phyloP scores from a whole-genome alignment of 2,888 invertebrate species.

The Sinelater perroti region DNA sequence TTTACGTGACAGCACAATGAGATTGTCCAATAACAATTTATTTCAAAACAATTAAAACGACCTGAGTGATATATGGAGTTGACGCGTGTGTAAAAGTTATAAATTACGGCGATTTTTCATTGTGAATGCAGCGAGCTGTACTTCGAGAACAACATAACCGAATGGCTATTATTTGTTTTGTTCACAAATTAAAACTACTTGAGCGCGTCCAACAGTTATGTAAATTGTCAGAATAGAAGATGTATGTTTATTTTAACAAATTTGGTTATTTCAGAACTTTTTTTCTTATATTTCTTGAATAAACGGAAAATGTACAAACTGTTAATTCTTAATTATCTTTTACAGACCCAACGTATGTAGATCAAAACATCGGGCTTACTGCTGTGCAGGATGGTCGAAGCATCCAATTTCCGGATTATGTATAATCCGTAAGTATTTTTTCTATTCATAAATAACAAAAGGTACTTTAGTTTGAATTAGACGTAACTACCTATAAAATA shows the following conservation, averaged over 20 bases:
- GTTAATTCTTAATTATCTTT: slow-evolving; percentile 49
- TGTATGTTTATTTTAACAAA: no score
- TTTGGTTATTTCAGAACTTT: no score
- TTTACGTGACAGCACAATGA: neutral
- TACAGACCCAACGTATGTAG: slow-evolving; percentile 85
- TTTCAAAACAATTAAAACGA: slow-evolving; percentile 23
- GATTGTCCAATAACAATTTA: slow-evolving; percentile 15
- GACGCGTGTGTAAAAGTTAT: slow-evolving; percentile 34
- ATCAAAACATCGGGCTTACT: slow-evolving; percentile 76
- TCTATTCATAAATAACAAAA: no score
- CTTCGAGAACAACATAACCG: slow-evolving; percentile 10
- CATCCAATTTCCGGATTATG: slow-evolving; percentile 78
- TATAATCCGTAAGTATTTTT: slow-evolving; percentile 76
- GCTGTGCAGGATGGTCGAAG: slow-evolving; percentile 87
- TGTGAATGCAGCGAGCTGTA: neutral
- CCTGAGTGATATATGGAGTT: slow-evolving; percentile 20
- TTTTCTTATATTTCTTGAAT: no score
- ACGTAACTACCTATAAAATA: no score
- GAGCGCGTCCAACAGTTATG: no score
- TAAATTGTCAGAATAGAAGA: no score
- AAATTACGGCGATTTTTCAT: slow-evolving; percentile 35
- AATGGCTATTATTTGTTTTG: slow-evolving; percentile 4
- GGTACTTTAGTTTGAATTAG: no score
- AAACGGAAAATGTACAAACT: no score
- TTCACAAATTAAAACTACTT: neutral